Base-by-base conservation (phyloP, 2,888 invertebrate species). In the Athalia circularis region DNA sequence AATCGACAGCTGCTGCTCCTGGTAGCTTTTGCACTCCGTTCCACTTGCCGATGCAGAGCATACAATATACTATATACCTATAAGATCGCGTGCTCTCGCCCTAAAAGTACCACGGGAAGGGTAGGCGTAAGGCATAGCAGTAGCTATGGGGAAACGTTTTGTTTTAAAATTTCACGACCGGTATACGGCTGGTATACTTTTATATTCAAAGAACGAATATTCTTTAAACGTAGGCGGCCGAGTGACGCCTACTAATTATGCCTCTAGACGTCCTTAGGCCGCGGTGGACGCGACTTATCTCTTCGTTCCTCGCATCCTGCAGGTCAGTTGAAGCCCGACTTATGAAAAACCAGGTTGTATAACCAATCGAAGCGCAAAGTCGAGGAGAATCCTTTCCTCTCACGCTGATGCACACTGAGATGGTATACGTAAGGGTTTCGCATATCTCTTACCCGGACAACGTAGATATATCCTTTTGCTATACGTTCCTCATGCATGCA, bases 211-310 rank as follows among this genome's bases (percentile, higher is more conserved):
- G 75, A 75, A 75, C 61, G 64, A 75, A 29, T 29, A 29, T 59
- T 45, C 59, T 62, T 65, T 62, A 75, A 75, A 75, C 62, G 75
- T 75, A 75, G 62, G 75, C 75, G 75, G 62, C 75, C 62, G 50
- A 75, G 62, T 87, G 85, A 89, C 89, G 90, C 90, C 90, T 90
- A 89, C 89, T 90, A 90, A 90, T 90, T 89, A 90, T 86, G 84
- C 86, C 87, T 88, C 86, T 86, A 86, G 86, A 88, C 85, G 87
- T 88, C 85, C 87, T 87, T 87, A 86, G 81, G 72, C 62, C 79
- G 72, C 52, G 77, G 29, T 29, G 29, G 29, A 29, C 78, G 75
- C 72, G 77, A 79, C 75, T 68, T 77, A 80, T 77, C 68, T 77
- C 29, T 29, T 2, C 67, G 79, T 62, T 82, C 8, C 52, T 48